These are phyloP conservation scores for Pseudochirops corinnae DNA, from an alignment of 2,797 vertebrate genomes.

Conservation along the genomic window DNA sequence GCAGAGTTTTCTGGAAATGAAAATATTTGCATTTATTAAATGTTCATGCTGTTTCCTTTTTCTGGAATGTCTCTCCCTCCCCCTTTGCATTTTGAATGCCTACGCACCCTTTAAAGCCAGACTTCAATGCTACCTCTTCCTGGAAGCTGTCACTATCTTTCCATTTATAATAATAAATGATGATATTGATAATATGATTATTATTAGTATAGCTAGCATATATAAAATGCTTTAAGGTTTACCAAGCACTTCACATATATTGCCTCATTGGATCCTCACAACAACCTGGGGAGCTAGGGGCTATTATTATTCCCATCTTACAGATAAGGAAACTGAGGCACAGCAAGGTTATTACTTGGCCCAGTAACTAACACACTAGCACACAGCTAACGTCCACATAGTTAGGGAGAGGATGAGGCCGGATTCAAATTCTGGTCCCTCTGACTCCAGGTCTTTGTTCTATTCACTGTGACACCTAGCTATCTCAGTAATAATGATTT, in stretches of 20 bases:
- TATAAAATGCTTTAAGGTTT: neutral
- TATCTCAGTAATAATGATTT: neutral
- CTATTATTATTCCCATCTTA: neutral
- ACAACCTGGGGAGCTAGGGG: neutral
- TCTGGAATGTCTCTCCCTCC: neutral
- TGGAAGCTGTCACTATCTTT: neutral
- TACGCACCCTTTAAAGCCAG: neutral
- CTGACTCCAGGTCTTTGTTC: neutral
- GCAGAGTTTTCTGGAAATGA: neutral
- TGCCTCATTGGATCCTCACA: neutral
- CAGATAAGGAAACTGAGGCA: neutral
- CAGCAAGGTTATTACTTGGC: neutral
- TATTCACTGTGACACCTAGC: neutral
- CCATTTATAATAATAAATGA: neutral
- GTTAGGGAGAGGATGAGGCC: neutral
- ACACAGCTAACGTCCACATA: neutral
- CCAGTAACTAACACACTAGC: neutral
- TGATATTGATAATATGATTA: neutral
- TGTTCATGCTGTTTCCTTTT: neutral
- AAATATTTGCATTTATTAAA: slow-evolving; percentile 1
- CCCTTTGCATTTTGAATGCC: neutral
- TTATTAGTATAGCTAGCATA: neutral
- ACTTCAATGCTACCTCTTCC: neutral
- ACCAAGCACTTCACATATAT: neutral
- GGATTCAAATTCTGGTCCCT: neutral